phyloP scores from a whole-genome alignment of 2,113 vertebrate genomes.

The zebrafish (Danio rerio) region GRCz12tu NC_133190.1:7202001-7202500 shows the following conservation, averaged over 20 bases:
- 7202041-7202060: neutral
- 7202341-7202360: too few relatives aligned
- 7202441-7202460: too few relatives aligned
- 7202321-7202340: too few relatives aligned
- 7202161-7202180: constrained; percentile 55
- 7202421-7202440: too few relatives aligned
- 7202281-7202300: constrained; percentile 74
- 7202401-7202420: too few relatives aligned
- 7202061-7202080: neutral
- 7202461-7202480: too few relatives aligned
- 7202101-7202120: neutral
- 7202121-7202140: constrained; percentile 50
- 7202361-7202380: too few relatives aligned
- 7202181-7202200: constrained; percentile 74
- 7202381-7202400: too few relatives aligned
- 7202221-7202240: constrained; percentile 60
- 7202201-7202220: constrained; percentile 76
- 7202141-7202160: constrained; percentile 70
- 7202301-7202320: neutral
- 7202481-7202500: too few relatives aligned
- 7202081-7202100: neutral
- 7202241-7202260: constrained; percentile 55
- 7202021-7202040: constrained; percentile 58
- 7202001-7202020: constrained; percentile 68
- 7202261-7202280: constrained; percentile 77